Conservation (phyloP, 2,888 invertebrate genomes). For the Zaprionus bogoriensis region DNA sequence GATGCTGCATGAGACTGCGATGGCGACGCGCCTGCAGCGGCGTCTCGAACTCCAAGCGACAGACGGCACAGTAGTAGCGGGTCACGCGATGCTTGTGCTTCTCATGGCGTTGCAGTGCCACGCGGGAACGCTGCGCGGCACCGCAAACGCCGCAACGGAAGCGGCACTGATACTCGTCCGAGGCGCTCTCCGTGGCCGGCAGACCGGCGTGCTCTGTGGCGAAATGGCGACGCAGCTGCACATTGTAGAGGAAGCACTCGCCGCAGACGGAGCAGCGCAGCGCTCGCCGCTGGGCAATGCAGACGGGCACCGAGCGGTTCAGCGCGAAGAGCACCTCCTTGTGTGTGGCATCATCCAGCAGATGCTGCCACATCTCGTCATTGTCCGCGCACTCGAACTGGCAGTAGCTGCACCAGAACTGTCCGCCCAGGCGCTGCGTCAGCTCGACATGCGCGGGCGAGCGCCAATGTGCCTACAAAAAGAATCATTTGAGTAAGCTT, state of each 20-base stretch:
- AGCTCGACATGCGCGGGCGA: conserved; percentile 85
- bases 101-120: conserved; percentile 88
- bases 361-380: conserved; percentile 87
- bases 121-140: conserved; percentile 85
- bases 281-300: conserved; percentile 87
- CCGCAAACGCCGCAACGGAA: conserved; percentile 86
- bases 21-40: conserved; percentile 87
- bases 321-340: conserved; percentile 89
- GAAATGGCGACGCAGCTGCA: conserved; percentile 85
- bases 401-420: conserved; percentile 89
- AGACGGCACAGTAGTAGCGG: conserved; percentile 88
- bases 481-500: too few relatives aligned
- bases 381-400: conserved; percentile 87
- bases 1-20: conserved; percentile 87
- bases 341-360: conserved; percentile 87
- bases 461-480: conserved; percentile 87
- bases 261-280: conserved; percentile 87
- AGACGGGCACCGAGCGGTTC: conserved; percentile 91
- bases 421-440: conserved; percentile 84
- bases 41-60: conserved; percentile 86
- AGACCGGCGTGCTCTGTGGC: conserved; percentile 85
- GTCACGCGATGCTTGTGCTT: conserved; percentile 85
- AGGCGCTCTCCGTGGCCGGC: conserved; percentile 84
- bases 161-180: conserved; percentile 87
- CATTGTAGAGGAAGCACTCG: conserved; percentile 88